phyloP scores from a whole-genome alignment of 1,140 invertebrate species.

The Drusus annulatus region DNA sequence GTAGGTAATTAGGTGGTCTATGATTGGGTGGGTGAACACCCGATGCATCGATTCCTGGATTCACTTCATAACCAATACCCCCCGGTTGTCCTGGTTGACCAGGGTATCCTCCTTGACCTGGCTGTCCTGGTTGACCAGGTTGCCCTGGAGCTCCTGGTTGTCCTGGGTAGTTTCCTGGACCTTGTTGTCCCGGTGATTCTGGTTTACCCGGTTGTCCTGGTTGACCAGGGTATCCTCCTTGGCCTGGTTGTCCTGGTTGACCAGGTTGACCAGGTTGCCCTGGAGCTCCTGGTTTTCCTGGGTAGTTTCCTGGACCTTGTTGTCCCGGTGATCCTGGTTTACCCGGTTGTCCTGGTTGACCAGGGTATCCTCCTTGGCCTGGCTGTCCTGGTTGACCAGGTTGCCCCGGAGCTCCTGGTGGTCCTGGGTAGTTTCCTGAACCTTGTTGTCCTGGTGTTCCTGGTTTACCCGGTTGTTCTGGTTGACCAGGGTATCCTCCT shows the following conservation, averaged over 20 bases:
- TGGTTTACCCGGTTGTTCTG: too few species aligned
- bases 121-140: conserved; percentile 24
- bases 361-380: neutral
- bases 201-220: too few species aligned
- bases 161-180: neutral
- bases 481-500: neutral
- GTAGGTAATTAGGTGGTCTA: conserved; percentile 14
- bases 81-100: conserved; percentile 30
- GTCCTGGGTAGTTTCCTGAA: neutral
- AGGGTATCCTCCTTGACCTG: neutral
- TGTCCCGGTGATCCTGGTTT: neutral
- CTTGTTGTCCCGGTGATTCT: conserved; percentile 49
- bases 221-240: neutral
- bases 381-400: conserved; percentile 26
- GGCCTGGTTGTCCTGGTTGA: conserved; percentile 5
- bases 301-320: conserved; percentile 31
- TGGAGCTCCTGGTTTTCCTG: conserved; percentile 39
- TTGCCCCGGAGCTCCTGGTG: neutral
- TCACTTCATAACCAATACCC: too few species aligned
- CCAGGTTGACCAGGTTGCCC: conserved; percentile 46
- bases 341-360: conserved; percentile 28
- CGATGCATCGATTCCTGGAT: conserved; percentile 30
- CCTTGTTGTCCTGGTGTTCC: conserved; percentile 50
- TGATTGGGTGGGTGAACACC: conserved; percentile 65
- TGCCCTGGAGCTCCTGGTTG: neutral